Conservation (phyloP, 2,888 invertebrate genomes). For the Mesoligia furuncula region DNA sequence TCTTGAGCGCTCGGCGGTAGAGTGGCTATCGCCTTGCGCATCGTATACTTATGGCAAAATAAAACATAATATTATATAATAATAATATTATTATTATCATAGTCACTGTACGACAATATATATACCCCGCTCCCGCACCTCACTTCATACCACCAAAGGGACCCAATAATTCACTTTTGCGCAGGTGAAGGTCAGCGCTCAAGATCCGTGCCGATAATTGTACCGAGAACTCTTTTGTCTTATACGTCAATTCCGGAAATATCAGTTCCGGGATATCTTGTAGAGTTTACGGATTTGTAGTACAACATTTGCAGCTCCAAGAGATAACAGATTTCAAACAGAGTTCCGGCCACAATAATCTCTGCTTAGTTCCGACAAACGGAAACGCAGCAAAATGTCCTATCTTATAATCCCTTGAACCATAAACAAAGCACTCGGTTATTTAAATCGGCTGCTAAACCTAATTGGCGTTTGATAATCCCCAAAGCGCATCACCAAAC, state of each 20-base stretch:
- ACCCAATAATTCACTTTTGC: too few species aligned
- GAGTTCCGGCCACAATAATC: conserved; percentile 5
- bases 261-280: neutral
- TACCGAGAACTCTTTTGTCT: neutral
- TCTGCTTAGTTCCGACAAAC: neutral
- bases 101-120: too few species aligned
- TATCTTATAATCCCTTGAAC: conserved; percentile 11
- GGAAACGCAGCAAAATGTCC: conserved; percentile 13
- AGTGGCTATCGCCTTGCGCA: too few species aligned
- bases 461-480: conserved; percentile 43
- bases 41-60: too few species aligned
- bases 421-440: conserved; percentile 24
- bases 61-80: too few species aligned
- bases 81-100: too few species aligned
- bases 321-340: conserved; percentile 1
- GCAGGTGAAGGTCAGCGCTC: too few species aligned
- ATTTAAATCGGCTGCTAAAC: conserved; percentile 48
- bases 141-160: too few species aligned
- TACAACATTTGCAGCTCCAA: neutral
- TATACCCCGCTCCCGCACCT: too few species aligned
- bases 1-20: too few species aligned
- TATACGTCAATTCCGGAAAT: neutral
- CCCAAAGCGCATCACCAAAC: conserved; percentile 48
- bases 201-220: too few species aligned
- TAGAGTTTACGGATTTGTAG: neutral